Percentiles rank a stretch among this genome's conserved stretches.
These are phyloP conservation scores for Euzetes globulus DNA, from an alignment of 2,888 invertebrate genomes.

Conservation along the genomic window DNA sequence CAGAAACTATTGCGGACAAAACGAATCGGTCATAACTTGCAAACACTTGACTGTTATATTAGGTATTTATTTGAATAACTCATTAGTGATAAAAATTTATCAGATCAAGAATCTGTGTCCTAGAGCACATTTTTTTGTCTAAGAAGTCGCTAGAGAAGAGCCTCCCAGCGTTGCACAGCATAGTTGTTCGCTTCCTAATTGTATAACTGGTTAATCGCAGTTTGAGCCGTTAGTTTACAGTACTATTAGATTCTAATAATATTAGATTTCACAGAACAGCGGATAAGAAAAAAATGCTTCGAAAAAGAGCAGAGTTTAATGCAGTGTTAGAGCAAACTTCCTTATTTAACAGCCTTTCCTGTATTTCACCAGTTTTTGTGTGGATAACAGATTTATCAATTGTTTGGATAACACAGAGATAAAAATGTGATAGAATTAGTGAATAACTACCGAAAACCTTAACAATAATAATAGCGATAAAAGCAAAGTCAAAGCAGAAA, in stretches of 20 bases:
- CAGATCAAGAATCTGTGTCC: not conserved
- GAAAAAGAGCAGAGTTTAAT: not conserved
- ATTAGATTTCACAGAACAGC: not conserved
- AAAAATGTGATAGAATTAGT: not conserved
- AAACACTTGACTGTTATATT: no score
- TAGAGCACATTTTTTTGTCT: not conserved
- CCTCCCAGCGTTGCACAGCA: not conserved
- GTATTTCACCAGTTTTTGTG: slow-evolving; percentile 4
- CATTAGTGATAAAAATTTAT: no score
- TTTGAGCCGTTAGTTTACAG: not conserved
- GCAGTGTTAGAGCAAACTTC: not conserved
- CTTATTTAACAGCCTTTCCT: not conserved
- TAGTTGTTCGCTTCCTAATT: not conserved
- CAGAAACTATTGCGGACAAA: no score
- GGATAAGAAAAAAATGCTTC: not conserved
- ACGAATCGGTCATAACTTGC: no score
- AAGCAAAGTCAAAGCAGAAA: not conserved
- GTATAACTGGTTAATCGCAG: slow-evolving; percentile 6
- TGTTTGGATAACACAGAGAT: not conserved
- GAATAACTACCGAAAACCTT: not conserved
- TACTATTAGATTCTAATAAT: not conserved
- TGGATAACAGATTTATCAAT: not conserved
- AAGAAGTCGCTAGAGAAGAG: not conserved
- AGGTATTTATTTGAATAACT: no score
- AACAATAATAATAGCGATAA: not conserved